These are phyloP conservation scores for Papilio polytes DNA, from an alignment of 1,140 invertebrate species.

Conservation along the genomic window DNA sequence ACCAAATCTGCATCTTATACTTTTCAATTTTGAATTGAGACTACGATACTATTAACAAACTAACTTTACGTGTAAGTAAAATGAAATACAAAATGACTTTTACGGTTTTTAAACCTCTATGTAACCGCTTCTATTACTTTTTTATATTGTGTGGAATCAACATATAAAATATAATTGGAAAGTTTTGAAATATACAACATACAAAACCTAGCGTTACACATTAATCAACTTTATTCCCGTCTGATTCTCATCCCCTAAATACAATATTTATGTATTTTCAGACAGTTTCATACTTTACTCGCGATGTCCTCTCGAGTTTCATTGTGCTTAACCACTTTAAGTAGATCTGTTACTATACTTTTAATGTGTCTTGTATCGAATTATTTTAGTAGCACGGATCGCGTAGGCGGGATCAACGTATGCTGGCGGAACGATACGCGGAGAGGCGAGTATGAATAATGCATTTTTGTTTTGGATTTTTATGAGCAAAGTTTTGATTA, in stretches of 20 bases:
- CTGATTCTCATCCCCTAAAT: slow-evolving; percentile 70
- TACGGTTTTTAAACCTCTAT: neutral
- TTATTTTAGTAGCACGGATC: slow-evolving; percentile 51
- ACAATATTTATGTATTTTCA: slow-evolving; percentile 82
- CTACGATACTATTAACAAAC: slow-evolving; percentile 3
- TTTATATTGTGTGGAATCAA: neutral
- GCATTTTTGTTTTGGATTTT: slow-evolving; percentile 84
- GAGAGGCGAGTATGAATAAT: slow-evolving; percentile 81
- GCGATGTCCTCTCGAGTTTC: slow-evolving; percentile 65
- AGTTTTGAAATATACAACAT: slow-evolving; percentile 30
- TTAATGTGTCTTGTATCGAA: slow-evolving; percentile 50
- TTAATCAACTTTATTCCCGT: slow-evolving; percentile 56
- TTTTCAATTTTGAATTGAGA: neutral
- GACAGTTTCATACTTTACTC: slow-evolving; percentile 79
- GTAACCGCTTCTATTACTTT: neutral
- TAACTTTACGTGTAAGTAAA: neutral
- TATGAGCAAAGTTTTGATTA: slow-evolving; percentile 84
- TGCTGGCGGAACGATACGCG: slow-evolving; percentile 60
- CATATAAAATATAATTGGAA: slow-evolving; percentile 29
- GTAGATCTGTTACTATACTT: slow-evolving; percentile 56
- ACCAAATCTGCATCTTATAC: slow-evolving; percentile 21
- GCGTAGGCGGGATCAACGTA: slow-evolving; percentile 54
- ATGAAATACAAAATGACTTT: neutral
- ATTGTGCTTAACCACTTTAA: slow-evolving; percentile 58
- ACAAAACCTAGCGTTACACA: slow-evolving; percentile 41